Evolutionary conservation across 1,140 invertebrate species (phyloP).

Genomic region (Eurosta solidaginis): DNA sequence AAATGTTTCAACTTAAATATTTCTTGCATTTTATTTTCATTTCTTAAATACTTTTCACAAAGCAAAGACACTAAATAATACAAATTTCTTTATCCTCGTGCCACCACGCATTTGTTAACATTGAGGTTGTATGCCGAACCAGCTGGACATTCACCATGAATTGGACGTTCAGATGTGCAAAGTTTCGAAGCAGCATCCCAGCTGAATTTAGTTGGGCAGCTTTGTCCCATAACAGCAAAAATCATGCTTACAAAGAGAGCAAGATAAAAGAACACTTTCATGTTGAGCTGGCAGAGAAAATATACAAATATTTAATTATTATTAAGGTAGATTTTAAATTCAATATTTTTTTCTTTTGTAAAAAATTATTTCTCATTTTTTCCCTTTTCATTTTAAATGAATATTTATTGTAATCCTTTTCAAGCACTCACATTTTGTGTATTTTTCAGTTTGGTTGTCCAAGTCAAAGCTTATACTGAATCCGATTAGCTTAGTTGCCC

Average conservation of each 20-base stretch:
- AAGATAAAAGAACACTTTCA: slow-evolving; percentile 49
- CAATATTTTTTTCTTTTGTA: too few relatives aligned
- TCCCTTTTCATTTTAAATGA: not conserved
- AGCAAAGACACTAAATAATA: not conserved
- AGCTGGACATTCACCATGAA: slow-evolving; percentile 49
- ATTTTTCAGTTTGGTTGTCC: slow-evolving; percentile 2
- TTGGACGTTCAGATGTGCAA: slow-evolving; percentile 44
- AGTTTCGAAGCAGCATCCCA: slow-evolving; percentile 37
- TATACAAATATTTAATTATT: not conserved
- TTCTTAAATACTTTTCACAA: not conserved
- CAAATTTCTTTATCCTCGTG: not conserved
- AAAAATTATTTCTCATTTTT: not conserved
- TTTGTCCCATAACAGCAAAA: slow-evolving; percentile 39
- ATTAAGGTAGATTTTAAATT: too few relatives aligned
- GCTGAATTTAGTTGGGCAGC: slow-evolving; percentile 46
- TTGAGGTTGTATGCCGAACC: slow-evolving; percentile 43
- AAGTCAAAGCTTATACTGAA: not conserved
- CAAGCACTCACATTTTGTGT: slow-evolving; percentile 4
- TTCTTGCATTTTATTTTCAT: not conserved
- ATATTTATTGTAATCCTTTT: too few relatives aligned
- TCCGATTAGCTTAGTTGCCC: not conserved
- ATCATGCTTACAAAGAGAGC: slow-evolving; percentile 44
- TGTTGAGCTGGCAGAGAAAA: slow-evolving; percentile 33
- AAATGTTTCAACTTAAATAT: not conserved
- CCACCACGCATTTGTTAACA: slow-evolving; percentile 49